Evolutionary conservation across 2,888 invertebrate species (phyloP).

Genomic region (Tipula unca): DNA sequence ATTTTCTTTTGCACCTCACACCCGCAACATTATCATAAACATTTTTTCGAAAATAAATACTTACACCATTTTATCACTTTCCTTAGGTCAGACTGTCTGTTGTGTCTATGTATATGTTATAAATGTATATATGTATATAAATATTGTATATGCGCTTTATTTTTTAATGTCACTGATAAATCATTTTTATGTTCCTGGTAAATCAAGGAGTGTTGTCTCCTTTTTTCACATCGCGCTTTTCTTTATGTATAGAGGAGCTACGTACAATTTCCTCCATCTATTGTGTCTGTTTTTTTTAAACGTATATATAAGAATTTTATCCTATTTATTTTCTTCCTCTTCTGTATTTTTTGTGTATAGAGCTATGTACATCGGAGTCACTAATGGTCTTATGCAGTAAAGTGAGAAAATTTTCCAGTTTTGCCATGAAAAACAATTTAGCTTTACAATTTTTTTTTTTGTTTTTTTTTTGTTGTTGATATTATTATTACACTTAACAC

Average conservation of each 20-base stretch:
- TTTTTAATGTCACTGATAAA: conserved; percentile 40
- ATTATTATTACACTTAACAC: conserved; percentile 14
- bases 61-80: neutral
- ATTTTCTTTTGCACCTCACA: neutral
- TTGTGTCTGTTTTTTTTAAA: conserved; percentile 1
- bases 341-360: neutral
- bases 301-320: neutral
- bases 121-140: neutral
- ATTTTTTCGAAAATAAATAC: neutral
- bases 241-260: neutral
- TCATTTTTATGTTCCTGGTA: conserved; percentile 43
- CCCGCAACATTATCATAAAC: neutral
- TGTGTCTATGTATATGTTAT: no score
- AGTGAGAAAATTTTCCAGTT: conserved; percentile 10
- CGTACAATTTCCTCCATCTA: neutral
- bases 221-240: conserved; percentile 22
- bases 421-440: neutral
- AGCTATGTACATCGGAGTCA: neutral
- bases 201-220: conserved; percentile 34
- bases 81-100: neutral
- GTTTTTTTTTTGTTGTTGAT: neutral
- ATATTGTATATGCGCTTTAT: conserved; percentile 19
- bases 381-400: conserved; percentile 19
- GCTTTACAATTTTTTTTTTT: conserved; percentile 1
- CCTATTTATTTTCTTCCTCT: neutral